These are phyloP conservation scores for Eudasyphora cyanicolor DNA, from an alignment of 2,888 invertebrate species.

Conservation along the genomic window DNA sequence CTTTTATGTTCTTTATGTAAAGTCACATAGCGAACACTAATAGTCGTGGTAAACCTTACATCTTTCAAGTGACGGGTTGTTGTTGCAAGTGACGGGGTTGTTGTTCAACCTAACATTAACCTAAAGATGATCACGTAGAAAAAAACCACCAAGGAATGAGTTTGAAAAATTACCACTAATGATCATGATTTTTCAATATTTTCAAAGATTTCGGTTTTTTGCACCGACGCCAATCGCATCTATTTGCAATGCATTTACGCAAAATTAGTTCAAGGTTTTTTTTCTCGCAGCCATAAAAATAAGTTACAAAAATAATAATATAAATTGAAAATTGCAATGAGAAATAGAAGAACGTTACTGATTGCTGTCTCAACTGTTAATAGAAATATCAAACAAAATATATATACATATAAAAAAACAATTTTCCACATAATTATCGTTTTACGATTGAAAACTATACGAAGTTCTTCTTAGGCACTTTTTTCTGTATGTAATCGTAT, in stretches of 20 bases:
- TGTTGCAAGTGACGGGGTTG: background rate
- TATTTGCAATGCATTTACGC: conserved; percentile 26
- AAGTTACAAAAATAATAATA: background rate
- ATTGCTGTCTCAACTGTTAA: background rate
- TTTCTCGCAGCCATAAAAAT: no score
- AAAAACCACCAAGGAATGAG: conserved; percentile 13
- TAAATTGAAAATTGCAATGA: conserved; percentile 4
- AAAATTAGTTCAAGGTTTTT: conserved; percentile 60
- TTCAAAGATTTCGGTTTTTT: background rate
- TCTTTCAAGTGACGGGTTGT: background rate
- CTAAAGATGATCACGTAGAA: conserved; percentile 11
- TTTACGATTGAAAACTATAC: background rate
- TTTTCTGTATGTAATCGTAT: conserved; percentile 13
- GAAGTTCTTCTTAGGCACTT: conserved; percentile 15
- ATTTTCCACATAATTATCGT: conserved; percentile 62
- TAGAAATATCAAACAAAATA: conserved; percentile 1
- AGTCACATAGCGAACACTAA: background rate
- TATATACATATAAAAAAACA: no score
- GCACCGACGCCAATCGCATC: background rate
- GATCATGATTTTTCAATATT: conserved; percentile 43
- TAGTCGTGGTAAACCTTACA: background rate
- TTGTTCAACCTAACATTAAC: background rate
- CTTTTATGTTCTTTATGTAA: background rate
- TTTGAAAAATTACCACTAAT: conserved; percentile 31
- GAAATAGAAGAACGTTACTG: conserved; percentile 5